These are phyloP conservation scores for Prunella fulvescens DNA, from an alignment of 2,113 vertebrate genomes.

Conservation along the genomic window DNA sequence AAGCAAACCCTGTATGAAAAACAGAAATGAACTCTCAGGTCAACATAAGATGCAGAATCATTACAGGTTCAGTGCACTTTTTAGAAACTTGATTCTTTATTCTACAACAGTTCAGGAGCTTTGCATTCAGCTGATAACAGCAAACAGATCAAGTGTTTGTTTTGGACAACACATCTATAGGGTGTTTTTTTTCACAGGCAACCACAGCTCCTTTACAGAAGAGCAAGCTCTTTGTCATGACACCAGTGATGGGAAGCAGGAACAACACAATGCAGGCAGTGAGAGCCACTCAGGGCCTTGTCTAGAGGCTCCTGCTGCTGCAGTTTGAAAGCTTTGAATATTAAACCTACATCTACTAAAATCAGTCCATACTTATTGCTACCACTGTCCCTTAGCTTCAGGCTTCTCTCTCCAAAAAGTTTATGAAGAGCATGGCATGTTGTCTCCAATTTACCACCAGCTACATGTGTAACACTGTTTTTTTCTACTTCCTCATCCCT, in stretches of 20 bases:
- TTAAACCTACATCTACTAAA: not conserved
- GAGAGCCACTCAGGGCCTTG: not conserved
- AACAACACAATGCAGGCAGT: not conserved
- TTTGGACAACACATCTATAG: not conserved
- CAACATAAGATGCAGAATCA: not conserved
- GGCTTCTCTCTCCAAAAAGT: not conserved
- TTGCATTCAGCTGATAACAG: not conserved
- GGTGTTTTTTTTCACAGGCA: not conserved
- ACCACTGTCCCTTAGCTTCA: not conserved
- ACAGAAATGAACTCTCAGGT: not conserved
- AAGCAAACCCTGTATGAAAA: not conserved
- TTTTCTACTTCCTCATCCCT: not conserved
- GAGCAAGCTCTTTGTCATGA: not conserved
- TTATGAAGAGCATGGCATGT: fast-evolving
- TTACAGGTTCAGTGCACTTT: not conserved
- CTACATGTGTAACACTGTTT: fast-evolving
- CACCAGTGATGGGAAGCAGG: not conserved
- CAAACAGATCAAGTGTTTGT: not conserved
- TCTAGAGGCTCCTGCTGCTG: not conserved
- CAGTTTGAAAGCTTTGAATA: not conserved
- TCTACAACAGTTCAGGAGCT: not conserved
- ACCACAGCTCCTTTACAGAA: not conserved
- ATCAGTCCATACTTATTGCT: not conserved
- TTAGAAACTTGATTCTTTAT: not conserved
- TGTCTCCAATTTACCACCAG: not conserved